Evolutionary conservation across 2,888 invertebrate species (phyloP).

Genomic region (Heliconius hortense): DNA sequence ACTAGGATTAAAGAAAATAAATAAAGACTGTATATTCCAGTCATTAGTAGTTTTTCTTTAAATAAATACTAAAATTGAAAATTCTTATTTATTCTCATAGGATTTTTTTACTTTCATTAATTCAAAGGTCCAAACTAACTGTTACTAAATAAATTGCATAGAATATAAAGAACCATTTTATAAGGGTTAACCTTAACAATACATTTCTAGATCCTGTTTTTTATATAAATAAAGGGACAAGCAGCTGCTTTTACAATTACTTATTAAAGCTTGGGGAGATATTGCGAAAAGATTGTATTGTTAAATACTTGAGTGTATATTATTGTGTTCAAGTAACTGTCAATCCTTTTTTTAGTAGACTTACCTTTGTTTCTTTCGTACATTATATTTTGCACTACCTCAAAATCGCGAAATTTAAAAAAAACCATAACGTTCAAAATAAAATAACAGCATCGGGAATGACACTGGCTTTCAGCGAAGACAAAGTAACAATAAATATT

Average conservation of each 20-base stretch:
- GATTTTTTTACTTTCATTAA: background rate
- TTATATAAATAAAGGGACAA: background rate
- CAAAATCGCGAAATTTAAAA: background rate
- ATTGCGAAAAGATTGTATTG: background rate
- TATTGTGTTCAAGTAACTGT: background rate
- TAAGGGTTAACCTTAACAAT: background rate
- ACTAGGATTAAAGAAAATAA: too few species aligned
- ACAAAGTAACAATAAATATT: constrained; percentile 3
- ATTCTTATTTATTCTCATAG: background rate
- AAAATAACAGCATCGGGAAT: background rate
- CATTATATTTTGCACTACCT: background rate
- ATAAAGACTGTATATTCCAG: too few species aligned
- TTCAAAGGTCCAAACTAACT: background rate
- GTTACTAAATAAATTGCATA: background rate
- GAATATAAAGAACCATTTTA: background rate
- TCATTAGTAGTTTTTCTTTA: too few species aligned
- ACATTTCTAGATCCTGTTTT: background rate
- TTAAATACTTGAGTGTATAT: background rate
- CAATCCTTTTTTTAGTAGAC: background rate
- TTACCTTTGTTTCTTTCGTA: constrained; percentile 5
- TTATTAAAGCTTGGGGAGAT: background rate
- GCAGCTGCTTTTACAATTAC: background rate
- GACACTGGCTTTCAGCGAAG: constrained; percentile 17
- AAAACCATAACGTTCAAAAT: background rate
- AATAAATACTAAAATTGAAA: background rate